Evolutionary conservation across 2,797 vertebrate genomes (phyloP), one percentile per base, ranked within the genome.

Genomic region (Staurois parvus): DNA sequence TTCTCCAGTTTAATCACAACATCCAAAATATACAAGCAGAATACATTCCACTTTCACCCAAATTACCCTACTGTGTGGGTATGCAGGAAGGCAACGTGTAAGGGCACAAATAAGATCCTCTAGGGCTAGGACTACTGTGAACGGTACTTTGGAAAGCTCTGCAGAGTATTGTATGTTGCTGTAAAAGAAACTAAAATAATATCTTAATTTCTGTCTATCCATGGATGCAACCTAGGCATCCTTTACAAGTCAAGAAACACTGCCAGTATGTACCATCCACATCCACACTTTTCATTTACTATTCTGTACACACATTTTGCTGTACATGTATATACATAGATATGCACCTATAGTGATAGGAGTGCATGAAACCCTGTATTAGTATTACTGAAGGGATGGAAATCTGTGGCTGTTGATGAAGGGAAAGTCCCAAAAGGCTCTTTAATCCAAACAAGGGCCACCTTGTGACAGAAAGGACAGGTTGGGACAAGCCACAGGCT

Each of bases 281-380:
- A 56, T 72, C 37, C 9, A 42, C 15, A n/a, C 9, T 79, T 48
- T 11, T 30, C 9, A 64, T 67, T 30, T 56, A 30, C 64, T 30
- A 26, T 52, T 34, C 21, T 24, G 28, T 40, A 37, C 67, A 80
- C 66, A 15, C 10, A 42, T 59, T 30, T 12, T n/a, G 32, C 69
- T 72, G 66, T 80, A 70, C 67, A 79, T 21, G 9, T 79, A 79
- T 79, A 32, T 82, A 73, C 69, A 83, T 13, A 52, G 72, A 75
- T 67, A 75, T 52, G 62, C 81, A 67, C 81, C 72, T 64, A 82
- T n/a, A 37, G 21, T 21, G 29, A 45, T 15, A 32, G 59, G 10
- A 34, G 78, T 52, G 78, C 66, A 80, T 29, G 32, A 79, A 48
- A 81, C 79, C 79, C 68, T 81, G 79, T 72, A 81, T 37, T 79